These are phyloP conservation scores for Pogonocichla stellata DNA, from an alignment of 2,113 vertebrate genomes.

Conservation along the genomic window DNA sequence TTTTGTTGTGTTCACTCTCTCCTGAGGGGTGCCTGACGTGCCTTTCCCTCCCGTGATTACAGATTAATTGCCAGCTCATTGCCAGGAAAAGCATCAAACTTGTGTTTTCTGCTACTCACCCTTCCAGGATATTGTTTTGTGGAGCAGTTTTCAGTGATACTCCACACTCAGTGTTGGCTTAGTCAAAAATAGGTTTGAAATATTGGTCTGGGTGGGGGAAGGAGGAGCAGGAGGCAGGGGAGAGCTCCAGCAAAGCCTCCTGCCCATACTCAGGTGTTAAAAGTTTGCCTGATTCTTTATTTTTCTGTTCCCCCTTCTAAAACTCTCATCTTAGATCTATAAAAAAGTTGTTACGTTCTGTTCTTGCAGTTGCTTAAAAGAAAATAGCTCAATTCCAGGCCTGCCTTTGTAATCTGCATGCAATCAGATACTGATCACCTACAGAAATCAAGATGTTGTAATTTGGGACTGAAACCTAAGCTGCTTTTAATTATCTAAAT, in stretches of 20 bases:
- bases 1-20: background rate
- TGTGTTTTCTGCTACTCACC: background rate
- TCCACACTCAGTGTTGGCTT: background rate
- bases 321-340: background rate
- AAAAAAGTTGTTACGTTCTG: background rate
- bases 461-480: background rate
- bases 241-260: background rate
- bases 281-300: background rate
- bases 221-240: background rate
- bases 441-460: background rate
- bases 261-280: background rate
- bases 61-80: background rate
- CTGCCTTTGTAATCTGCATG: background rate
- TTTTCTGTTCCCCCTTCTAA: background rate
- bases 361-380: background rate
- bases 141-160: background rate
- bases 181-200: background rate
- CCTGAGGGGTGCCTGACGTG: accelerated
- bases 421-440: background rate
- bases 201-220: background rate
- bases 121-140: background rate
- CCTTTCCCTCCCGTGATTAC: background rate
- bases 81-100: background rate
- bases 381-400: background rate
- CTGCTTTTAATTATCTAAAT: background rate